Conservation (phyloP, 2,113 vertebrate species). For the Climacteris rufus region DNA sequence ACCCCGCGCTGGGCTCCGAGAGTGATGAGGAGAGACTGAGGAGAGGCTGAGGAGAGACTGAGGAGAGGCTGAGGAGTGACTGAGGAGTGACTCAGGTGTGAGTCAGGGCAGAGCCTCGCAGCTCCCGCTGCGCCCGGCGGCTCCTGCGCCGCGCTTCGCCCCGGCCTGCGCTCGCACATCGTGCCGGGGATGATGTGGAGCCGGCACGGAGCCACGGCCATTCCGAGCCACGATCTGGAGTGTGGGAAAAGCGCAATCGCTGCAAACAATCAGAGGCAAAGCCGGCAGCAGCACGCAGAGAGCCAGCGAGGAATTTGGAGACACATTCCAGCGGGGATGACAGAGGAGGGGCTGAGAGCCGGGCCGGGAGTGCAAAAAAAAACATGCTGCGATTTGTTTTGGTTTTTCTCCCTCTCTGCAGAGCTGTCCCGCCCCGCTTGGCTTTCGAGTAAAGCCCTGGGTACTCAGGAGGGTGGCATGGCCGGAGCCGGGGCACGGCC, state of each 20-base stretch:
- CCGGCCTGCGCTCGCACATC: neutral
- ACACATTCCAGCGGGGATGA: constrained; percentile 40
- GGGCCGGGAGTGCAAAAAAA: neutral
- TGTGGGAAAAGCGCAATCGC: constrained; percentile 64
- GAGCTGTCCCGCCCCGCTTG: neutral
- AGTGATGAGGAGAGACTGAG: too few relatives aligned
- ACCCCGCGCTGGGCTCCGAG: too few relatives aligned
- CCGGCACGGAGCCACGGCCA: constrained; percentile 39
- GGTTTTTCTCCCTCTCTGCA: neutral
- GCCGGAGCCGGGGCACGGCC: fast-evolving
- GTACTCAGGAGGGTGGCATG: neutral
- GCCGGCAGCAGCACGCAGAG: constrained; percentile 52
- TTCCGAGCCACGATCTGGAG: constrained; percentile 17
- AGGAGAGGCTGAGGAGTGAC: too few relatives aligned
- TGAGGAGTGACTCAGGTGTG: neutral
- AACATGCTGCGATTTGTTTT: neutral
- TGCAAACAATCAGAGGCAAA: constrained; percentile 46
- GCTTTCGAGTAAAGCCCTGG: constrained; percentile 16
- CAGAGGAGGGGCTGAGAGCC: constrained; percentile 37
- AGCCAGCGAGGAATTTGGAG: constrained; percentile 47
- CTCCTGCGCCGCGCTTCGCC: neutral
- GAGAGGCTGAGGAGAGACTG: too few relatives aligned
- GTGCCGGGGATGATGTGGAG: neutral
- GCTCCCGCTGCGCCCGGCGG: neutral
- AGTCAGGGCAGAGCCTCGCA: constrained; percentile 24